Conservation (phyloP, 1,140 invertebrate species). For the Zophobas atratus region DNA sequence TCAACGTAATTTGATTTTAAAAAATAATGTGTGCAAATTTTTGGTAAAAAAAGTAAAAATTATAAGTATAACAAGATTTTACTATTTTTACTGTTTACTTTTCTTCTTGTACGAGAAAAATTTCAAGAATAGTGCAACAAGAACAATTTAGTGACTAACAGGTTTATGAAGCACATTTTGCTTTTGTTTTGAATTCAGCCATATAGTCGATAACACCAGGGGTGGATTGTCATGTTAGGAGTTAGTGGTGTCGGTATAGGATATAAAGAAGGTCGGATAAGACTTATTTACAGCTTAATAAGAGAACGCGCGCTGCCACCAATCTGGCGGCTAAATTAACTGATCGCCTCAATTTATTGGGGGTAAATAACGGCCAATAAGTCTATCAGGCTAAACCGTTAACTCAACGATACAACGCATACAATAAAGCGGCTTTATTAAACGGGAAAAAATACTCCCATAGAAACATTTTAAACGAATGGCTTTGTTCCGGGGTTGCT, state of each 20-base stretch:
- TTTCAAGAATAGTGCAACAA: no score
- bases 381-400: conserved; percentile 56
- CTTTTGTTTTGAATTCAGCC: no score
- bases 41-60: no score
- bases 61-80: no score
- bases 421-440: conserved; percentile 45
- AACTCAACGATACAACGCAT: conserved; percentile 42
- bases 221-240: conserved; percentile 29
- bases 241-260: conserved; percentile 34
- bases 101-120: no score
- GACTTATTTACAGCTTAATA: conserved; percentile 57
- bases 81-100: no score
- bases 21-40: no score
- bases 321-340: conserved; percentile 57
- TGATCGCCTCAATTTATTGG: conserved; percentile 56
- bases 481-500: no score
- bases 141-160: no score
- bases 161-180: no score
- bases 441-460: neutral
- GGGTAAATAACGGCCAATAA: conserved; percentile 58
- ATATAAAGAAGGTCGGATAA: conserved; percentile 49
- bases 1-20: no score
- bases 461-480: no score
- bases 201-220: conserved; percentile 8
- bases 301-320: conserved; percentile 48